Base-by-base conservation (phyloP, 2,113 vertebrate species). In the Monopterus albus region DNA sequence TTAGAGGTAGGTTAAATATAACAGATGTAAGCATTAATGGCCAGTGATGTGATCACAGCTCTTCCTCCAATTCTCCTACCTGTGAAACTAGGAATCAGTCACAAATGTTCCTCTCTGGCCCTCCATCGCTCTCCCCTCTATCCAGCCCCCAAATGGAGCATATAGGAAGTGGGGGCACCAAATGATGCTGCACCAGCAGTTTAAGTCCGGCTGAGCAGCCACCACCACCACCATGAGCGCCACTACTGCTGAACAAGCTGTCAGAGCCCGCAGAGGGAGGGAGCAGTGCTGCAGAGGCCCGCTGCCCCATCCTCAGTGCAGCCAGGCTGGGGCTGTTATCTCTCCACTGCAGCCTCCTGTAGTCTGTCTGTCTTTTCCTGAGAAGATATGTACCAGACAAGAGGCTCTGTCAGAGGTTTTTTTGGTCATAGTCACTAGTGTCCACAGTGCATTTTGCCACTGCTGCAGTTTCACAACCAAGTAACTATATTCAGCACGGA, bases 181-280 rank as follows among this genome's bases (percentile, higher is more conserved):
- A 82, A 88, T 85, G 87, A 76, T 56, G 77, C 89, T 88, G 83
- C 80, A 85, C 55, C 82, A 90, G 86, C 86, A 89, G 77, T 91
- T 87, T 83, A 40, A 53, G 64, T 53, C 62, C 78, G 43, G 68
- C 81, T 40, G 79, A 79, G 76, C 58, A n/a, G 63, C 77, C 60
- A 68, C 74, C 52, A 63, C 75, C 74, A 68, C 74, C 52, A 63
- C 75, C 74, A 55, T 14, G 2, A 83, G 65, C 66, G 28, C 75
- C 60, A 60, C 83, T 86, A 80, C 83, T 86, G 91, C 88, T 89
- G 89, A 91, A 90, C 89, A 89, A 89, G 90, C 87, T 92, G 90
- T 91, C 88, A 87, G 81, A 71, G 70, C 75, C 85, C 23, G 66
- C 69, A 86, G 42, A 81, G 78, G 68, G 58, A 56, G 57, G 71